Evolutionary conservation across 2,888 invertebrate genomes (phyloP), one percentile per base, ranked within the genome.

Genomic region (Notodonta ziczac): DNA sequence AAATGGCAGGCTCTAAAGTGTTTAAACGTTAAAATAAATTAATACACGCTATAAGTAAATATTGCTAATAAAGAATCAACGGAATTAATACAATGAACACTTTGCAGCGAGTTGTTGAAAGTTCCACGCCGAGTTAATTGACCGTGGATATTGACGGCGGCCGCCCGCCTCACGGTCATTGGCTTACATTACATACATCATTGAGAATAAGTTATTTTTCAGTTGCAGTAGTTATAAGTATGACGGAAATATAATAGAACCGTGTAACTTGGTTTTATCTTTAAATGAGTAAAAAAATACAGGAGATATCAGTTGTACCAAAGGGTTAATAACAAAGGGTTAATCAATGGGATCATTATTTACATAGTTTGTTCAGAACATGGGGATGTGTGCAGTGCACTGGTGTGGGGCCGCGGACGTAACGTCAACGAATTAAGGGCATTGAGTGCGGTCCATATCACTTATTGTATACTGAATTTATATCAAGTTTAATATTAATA

Each of bases 41-140:
- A n/a, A 66, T 69, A 65, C 59, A 62, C 64, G 59, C 44, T n/a
- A 53, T 9, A n/a, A 8, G 50, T 52, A n/a, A n/a, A 51, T 1
- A 40, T 40, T n/a, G 32, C 57, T 59, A 60, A 62, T 56, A 46
- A 53, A 51, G 48, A 59, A 63, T 62, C 61, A 63, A 60, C 61
- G 14, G 63, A 60, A 64, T 59, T 61, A 70, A 4, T 73, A 73
- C 56, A 69, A 72, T 69, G 62, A 66, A 60, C 61, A 62, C 48
- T 50, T 57, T 56, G 51, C 32, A 12, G 5, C 5, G 58, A 62
- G 63, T 59, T 62, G 60, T 62, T 51, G 51, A 61, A 66, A 69
- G 50, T 66, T 65, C 50, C n/a, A 5, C 5, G 12, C 54, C 53
- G 42, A 50, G 52, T 59, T 56, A 65, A 71, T 68, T 61, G 70